These are phyloP conservation scores for Sycon ciliatum DNA, from an alignment of 37 sponge, comb jelly and placozoan species.

Conservation along the genomic window DNA sequence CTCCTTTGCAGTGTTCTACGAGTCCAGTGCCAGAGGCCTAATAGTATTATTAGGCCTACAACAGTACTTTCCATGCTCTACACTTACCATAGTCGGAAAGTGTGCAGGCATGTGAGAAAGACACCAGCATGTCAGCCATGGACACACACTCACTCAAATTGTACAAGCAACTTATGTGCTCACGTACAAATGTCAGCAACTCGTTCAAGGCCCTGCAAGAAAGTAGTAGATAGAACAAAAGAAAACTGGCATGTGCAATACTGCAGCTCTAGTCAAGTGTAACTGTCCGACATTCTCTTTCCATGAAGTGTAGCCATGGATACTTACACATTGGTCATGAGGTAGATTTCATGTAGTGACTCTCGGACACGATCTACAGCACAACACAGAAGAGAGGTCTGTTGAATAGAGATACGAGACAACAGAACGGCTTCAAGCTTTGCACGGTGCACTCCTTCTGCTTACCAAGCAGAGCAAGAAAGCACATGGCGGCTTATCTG, in stretches of 20 bases:
- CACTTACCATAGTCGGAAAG: conserved; percentile 70
- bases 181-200: conserved; percentile 51
- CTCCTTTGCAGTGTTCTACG: too few relatives aligned
- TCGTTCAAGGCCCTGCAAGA: conserved; percentile 61
- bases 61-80: too few relatives aligned
- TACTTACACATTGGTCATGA: conserved; percentile 76
- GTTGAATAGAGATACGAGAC: not conserved
- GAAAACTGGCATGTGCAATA: conserved; percentile 1
- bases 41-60: too few relatives aligned
- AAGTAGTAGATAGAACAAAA: not conserved
- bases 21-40: too few relatives aligned
- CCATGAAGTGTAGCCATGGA: not conserved
- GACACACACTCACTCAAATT: conserved; percentile 88
- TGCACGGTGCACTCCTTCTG: conserved; percentile 15
- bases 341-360: conserved; percentile 83
- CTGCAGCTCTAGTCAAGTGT: not conserved
- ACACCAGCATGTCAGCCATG: conserved; percentile 86
- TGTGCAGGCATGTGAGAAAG: conserved; percentile 82
- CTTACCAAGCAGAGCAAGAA: too few relatives aligned
- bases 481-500: too few relatives aligned
- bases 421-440: not conserved
- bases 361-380: conserved; percentile 68
- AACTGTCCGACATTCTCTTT: not conserved
- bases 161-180: conserved; percentile 81
- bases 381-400: not conserved